Conservation (phyloP, 2,113 vertebrate genomes). For the Oreochromis spilurus region DNA sequence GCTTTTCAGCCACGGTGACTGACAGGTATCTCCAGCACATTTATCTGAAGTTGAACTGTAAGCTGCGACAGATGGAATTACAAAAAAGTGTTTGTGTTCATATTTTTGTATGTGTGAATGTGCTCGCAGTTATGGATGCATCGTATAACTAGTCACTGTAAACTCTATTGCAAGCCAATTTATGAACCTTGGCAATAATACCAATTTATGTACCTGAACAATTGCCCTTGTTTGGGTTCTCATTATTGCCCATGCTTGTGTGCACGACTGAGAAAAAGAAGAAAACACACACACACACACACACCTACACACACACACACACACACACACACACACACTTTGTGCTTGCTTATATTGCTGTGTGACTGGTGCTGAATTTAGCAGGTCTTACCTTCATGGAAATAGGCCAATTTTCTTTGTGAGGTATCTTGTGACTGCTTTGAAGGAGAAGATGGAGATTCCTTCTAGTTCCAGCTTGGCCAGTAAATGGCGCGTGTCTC, state of each 20-base stretch:
- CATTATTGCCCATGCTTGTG: background rate
- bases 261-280: background rate
- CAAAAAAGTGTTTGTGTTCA: constrained; percentile 2
- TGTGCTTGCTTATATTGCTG: constrained; percentile 18
- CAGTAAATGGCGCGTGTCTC: constrained; percentile 73
- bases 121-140: background rate
- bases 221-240: background rate
- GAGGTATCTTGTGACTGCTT: constrained; percentile 62
- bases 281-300: background rate
- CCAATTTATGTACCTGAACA: background rate
- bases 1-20: constrained; percentile 20
- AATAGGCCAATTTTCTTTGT: constrained; percentile 66
- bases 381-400: constrained; percentile 42
- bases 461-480: constrained; percentile 62
- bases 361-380: constrained; percentile 45
- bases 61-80: constrained; percentile 1
- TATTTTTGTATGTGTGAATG: background rate
- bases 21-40: constrained; percentile 6
- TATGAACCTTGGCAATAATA: background rate
- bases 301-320: no score
- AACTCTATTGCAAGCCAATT: background rate
- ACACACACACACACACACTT: constrained; percentile 2
- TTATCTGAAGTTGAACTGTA: background rate
- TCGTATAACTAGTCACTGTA: background rate
- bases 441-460: constrained; percentile 71